These are phyloP conservation scores for Boleophthalmus pectinirostris DNA, from an alignment of 2,113 vertebrate species.

Conservation along the genomic window DNA sequence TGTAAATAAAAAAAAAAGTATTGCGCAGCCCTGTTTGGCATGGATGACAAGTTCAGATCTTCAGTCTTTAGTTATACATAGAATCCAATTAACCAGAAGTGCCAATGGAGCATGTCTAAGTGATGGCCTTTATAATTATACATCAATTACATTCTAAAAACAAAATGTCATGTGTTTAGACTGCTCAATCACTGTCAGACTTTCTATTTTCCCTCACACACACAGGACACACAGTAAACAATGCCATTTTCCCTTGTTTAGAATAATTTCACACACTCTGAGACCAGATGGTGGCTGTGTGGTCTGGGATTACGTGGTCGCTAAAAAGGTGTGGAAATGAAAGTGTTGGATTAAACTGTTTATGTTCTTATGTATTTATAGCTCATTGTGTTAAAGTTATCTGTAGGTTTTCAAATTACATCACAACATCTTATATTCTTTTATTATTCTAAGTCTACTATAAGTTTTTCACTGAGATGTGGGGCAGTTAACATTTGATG, in stretches of 20 bases:
- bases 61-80: not conserved
- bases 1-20: not conserved
- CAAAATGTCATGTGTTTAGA: not conserved
- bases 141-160: not conserved
- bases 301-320: conserved; percentile 17
- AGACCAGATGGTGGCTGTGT: conserved; percentile 53
- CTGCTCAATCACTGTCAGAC: not conserved
- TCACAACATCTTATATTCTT: not conserved
- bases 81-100: not conserved
- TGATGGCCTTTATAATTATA: not conserved
- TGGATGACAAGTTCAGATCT: not conserved
- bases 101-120: not conserved
- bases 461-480: not conserved
- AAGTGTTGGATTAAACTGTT: conserved; percentile 33
- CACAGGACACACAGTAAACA: not conserved
- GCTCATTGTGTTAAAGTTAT: not conserved
- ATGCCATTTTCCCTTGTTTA: not conserved
- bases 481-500: too few species aligned
- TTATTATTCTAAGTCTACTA: too few species aligned
- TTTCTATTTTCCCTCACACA: not conserved
- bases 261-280: conserved; percentile 49
- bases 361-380: not conserved
- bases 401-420: not conserved
- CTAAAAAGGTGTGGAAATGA: conserved; percentile 40
- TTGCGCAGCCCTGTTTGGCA: not conserved